Evolutionary conservation across 35 echinoderm and acorn worm species (phyloP).

Genomic region (Stichopus chloronotus): DNA sequence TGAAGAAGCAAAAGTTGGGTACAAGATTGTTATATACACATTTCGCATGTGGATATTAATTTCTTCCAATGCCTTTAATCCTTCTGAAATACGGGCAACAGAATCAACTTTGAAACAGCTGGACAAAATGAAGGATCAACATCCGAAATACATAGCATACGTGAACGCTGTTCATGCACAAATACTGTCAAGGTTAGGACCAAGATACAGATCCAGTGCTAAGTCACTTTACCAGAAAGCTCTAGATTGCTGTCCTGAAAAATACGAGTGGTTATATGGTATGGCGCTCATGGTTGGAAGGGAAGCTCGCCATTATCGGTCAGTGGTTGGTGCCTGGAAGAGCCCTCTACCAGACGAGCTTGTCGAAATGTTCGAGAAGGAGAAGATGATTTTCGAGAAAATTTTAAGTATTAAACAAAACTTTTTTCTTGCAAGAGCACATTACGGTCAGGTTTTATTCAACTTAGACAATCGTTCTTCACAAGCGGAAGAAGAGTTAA

Average conservation of each 20-base stretch:
- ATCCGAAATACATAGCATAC: background rate
- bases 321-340: background rate
- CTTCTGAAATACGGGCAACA: background rate
- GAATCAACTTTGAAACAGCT: background rate
- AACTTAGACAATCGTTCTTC: background rate
- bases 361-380: background rate
- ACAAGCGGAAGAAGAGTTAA: background rate
- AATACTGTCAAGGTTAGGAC: constrained; percentile 23
- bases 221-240: background rate
- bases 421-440: background rate
- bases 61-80: background rate
- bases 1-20: constrained; percentile 2
- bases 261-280: constrained; percentile 13
- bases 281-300: constrained; percentile 25
- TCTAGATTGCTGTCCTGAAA: background rate
- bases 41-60: background rate
- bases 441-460: background rate
- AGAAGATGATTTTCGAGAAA: background rate
- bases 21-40: background rate
- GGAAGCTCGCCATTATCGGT: background rate
- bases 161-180: background rate
- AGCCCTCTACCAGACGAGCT: background rate
- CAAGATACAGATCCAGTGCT: background rate
- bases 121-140: background rate
- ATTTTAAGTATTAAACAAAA: background rate